phyloP scores from a whole-genome alignment of 2,888 invertebrate species.

The Lycaena phlaeas region DNA sequence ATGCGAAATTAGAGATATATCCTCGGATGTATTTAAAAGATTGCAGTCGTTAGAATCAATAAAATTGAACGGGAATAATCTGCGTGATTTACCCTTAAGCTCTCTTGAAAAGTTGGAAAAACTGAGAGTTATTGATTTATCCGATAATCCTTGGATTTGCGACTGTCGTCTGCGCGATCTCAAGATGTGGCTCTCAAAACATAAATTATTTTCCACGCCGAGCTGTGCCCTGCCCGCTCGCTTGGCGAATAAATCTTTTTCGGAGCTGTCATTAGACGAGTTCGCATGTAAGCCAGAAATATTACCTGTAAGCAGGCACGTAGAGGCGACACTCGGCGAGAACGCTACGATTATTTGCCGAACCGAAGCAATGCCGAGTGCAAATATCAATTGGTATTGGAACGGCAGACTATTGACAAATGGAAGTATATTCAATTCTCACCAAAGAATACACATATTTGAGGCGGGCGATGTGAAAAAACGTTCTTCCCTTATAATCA shows the following conservation, averaged over 20 bases:
- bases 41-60: slow-evolving; percentile 83
- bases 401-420: slow-evolving; percentile 84
- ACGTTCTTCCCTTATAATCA: slow-evolving; percentile 82
- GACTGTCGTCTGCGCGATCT: slow-evolving; percentile 87
- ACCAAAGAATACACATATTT: slow-evolving; percentile 82
- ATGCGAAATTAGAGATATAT: slow-evolving; percentile 85
- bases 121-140: slow-evolving; percentile 85
- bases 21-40: slow-evolving; percentile 80
- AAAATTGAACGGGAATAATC: slow-evolving; percentile 86
- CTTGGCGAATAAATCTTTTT: slow-evolving; percentile 80
- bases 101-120: slow-evolving; percentile 82
- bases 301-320: slow-evolving; percentile 80
- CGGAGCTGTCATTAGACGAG: slow-evolving; percentile 84
- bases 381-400: slow-evolving; percentile 90
- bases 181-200: slow-evolving; percentile 85
- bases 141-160: slow-evolving; percentile 92
- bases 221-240: slow-evolving; percentile 82
- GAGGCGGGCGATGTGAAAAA: slow-evolving; percentile 86
- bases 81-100: slow-evolving; percentile 80
- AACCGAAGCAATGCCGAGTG: slow-evolving; percentile 85
- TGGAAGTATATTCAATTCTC: slow-evolving; percentile 83
- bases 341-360: slow-evolving; percentile 89
- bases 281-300: slow-evolving; percentile 91
- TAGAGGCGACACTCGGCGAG: slow-evolving; percentile 85
- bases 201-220: slow-evolving; percentile 85